These are phyloP conservation scores for Ceriagrion tenellum DNA, from an alignment of 2,888 invertebrate species.

Conservation along the genomic window DNA sequence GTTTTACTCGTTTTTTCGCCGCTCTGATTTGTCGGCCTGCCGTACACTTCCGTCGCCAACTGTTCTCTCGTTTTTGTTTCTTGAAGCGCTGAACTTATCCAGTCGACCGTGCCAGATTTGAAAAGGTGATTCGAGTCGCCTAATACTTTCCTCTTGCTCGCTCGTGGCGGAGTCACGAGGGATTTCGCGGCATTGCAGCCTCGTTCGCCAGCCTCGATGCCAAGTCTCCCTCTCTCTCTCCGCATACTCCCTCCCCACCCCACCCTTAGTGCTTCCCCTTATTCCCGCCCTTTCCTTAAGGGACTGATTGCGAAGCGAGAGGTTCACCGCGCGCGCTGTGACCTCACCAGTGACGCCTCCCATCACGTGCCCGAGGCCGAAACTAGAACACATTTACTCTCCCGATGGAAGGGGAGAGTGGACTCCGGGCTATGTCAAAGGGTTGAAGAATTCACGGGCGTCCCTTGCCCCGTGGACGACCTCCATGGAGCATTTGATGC, in stretches of 20 bases:
- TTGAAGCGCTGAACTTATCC: too few relatives aligned
- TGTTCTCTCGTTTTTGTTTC: too few relatives aligned
- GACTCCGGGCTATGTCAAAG: not conserved
- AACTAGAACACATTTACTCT: not conserved
- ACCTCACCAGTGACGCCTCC: not conserved
- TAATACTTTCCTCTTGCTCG: not conserved
- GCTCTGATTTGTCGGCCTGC: too few relatives aligned
- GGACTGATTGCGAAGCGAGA: not conserved
- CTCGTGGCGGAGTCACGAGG: not conserved
- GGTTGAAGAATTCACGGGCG: not conserved
- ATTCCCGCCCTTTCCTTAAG: not conserved
- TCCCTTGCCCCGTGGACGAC: not conserved
- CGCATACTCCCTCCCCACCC: too few relatives aligned
- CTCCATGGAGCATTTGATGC: not conserved
- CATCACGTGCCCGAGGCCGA: not conserved
- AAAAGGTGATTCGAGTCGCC: not conserved
- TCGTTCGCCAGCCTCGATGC: not conserved
- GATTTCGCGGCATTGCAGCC: not conserved
- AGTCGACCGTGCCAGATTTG: not conserved
- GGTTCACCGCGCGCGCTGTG: not conserved
- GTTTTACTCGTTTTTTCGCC: too few relatives aligned
- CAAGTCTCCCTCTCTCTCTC: too few relatives aligned
- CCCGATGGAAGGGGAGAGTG: not conserved
- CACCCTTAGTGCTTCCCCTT: too few relatives aligned
- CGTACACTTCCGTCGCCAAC: too few relatives aligned